phyloP scores from a whole-genome alignment of 2,888 invertebrate species.

The Alentia gelatinosa region DNA sequence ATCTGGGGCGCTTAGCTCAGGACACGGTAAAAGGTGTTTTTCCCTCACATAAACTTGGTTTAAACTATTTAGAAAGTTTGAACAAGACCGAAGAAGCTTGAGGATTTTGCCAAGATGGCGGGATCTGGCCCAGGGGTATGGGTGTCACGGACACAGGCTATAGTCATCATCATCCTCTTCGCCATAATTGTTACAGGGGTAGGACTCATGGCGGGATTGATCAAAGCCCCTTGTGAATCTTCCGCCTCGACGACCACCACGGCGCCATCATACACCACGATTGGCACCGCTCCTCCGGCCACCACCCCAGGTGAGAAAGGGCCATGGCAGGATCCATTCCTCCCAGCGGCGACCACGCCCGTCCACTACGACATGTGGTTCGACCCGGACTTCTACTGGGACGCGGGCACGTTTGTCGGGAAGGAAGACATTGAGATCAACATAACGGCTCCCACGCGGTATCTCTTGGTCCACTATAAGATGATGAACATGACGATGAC shows the following conservation, averaged over 20 bases:
- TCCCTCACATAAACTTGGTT: no score
- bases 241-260: background rate
- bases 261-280: background rate
- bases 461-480: constrained; percentile 84
- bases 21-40: no score
- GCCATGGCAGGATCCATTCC: constrained; percentile 77
- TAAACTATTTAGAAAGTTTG: no score
- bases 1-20: no score
- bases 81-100: no score
- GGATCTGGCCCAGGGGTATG: background rate
- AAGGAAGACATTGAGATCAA: constrained; percentile 80
- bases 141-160: constrained; percentile 22
- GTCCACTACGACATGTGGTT: constrained; percentile 86
- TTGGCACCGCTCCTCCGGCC: background rate
- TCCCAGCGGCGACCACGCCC: constrained; percentile 85
- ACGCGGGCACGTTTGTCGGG: constrained; percentile 82
- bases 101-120: no score
- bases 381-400: constrained; percentile 85
- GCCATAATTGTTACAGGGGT: constrained; percentile 41
- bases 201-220: constrained; percentile 57
- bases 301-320: constrained; percentile 29
- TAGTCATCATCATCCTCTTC: constrained; percentile 19
- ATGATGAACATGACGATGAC: constrained; percentile 83
- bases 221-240: constrained; percentile 8
- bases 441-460: constrained; percentile 74